Percentiles rank a stretch among this genome's conserved stretches.
These are phyloP conservation scores for Ornithoptera priamus DNA, from an alignment of 2,888 invertebrate genomes.

Conservation along the genomic window DNA sequence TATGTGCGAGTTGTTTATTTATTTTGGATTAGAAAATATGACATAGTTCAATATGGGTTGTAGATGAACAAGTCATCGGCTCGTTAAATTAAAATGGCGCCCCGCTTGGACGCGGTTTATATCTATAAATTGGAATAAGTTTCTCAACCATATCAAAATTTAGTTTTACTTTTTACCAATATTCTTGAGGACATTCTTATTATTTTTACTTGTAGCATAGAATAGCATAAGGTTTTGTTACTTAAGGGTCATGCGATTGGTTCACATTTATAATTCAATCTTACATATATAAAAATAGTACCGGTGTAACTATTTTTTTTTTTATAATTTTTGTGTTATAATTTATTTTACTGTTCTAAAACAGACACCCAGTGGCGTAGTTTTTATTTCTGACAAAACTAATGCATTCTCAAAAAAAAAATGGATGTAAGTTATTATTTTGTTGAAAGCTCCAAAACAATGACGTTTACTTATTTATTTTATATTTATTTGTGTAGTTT, in stretches of 20 bases:
- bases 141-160: no score
- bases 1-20: neutral
- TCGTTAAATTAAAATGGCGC: neutral
- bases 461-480: neutral
- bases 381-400: neutral
- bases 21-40: neutral
- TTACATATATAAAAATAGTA: neutral
- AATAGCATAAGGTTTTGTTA: neutral
- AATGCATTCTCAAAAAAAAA: neutral
- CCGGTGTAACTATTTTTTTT: no score
- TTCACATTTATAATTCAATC: neutral
- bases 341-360: neutral
- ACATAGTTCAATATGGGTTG: neutral
- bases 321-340: no score
- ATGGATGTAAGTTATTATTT: neutral
- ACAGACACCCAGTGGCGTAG: conserved; percentile 2
- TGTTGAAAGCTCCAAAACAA: neutral
- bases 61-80: neutral
- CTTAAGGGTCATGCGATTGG: neutral
- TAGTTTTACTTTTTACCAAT: no score
- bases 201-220: neutral
- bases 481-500: neutral
- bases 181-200: neutral
- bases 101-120: neutral
- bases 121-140: neutral